These are phyloP conservation scores for Mythimna albipuncta DNA, from an alignment of 2,888 invertebrate genomes.

Conservation along the genomic window DNA sequence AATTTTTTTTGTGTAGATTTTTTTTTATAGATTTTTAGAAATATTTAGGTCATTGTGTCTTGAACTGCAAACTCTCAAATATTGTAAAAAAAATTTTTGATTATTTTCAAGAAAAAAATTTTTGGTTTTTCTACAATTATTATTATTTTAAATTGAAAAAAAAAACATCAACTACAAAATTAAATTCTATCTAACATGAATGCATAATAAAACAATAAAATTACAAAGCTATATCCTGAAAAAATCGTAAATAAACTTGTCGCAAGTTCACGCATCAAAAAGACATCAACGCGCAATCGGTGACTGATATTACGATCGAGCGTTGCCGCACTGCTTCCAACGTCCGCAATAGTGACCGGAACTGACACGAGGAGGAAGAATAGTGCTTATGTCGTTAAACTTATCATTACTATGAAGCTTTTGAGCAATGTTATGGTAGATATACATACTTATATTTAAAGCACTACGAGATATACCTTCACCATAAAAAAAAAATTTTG, in stretches of 20 bases:
- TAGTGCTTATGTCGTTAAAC: neutral
- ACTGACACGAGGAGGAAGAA: constrained; percentile 15
- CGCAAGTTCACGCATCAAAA: constrained; percentile 70
- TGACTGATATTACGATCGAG: constrained; percentile 16
- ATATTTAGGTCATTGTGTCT: constrained; percentile 1
- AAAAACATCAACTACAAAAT: neutral
- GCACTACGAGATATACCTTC: neutral
- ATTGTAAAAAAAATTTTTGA: neutral
- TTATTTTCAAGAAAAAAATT: neutral
- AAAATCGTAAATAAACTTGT: constrained; percentile 1
- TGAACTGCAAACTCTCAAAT: neutral
- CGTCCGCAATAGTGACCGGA: constrained; percentile 35
- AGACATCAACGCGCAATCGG: constrained; percentile 78
- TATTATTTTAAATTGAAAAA: neutral
- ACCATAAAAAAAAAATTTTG: neutral
- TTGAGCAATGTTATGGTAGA: neutral
- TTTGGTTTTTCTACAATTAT: too few species aligned
- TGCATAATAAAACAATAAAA: neutral
- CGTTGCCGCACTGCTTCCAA: neutral
- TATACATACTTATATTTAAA: too few species aligned
- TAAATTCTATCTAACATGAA: neutral
- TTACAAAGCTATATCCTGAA: neutral
- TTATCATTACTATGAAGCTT: neutral
- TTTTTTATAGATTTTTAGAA: neutral
- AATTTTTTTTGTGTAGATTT: neutral